Base-by-base conservation (phyloP, 2,888 invertebrate genomes). In the Drosophila peninsularis region DNA sequence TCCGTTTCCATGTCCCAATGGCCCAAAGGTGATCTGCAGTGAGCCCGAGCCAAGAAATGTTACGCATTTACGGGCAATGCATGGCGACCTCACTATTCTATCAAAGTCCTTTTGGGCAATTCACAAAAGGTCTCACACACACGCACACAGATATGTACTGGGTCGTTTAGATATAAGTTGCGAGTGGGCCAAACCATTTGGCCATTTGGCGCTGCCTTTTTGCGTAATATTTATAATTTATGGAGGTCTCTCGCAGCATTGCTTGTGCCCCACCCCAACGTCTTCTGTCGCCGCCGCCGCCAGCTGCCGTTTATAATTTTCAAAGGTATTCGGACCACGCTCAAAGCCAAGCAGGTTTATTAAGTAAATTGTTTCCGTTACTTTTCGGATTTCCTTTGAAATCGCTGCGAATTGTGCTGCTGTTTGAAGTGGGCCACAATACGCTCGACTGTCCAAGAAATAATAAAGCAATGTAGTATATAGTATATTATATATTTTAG, bases 281-380 rank as follows among this genome's bases (percentile, higher is more conserved):
- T n/a, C n/a, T n/a, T n/a, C n/a, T n/a, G n/a, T n/a, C n/a, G 19
- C 10, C 0, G 2, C 62, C 14, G 42, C 53, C 45, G 50, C 14
- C 50, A 56, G 63, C 47, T 58, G 58, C 54, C 62, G 64, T 55
- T 78, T 80, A 75, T 78, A 80, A 78, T 80, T 80, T 80, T 66
- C 70, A 68, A 80, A 80, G 78, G 78, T 80, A 80, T 75, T 75
- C 53, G 54, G 54, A 39, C 49, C 50, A 45, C 55, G 58, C 57
- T 62, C 39, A 62, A 49, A 72, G 72, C 72, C 62, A 52, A 45
- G 63, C 61, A 66, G 73, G 69, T 80, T 82, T 82, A 82, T 82
- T 80, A 78, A 82, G 70, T 82, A 82, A 82, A 82, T 82, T 80
- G 82, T 80, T 80, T 82, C 82, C 82, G 78, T 82, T 81, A 72